Base-by-base conservation (phyloP, 2,888 invertebrate genomes). In the Spialia ferax region DNA sequence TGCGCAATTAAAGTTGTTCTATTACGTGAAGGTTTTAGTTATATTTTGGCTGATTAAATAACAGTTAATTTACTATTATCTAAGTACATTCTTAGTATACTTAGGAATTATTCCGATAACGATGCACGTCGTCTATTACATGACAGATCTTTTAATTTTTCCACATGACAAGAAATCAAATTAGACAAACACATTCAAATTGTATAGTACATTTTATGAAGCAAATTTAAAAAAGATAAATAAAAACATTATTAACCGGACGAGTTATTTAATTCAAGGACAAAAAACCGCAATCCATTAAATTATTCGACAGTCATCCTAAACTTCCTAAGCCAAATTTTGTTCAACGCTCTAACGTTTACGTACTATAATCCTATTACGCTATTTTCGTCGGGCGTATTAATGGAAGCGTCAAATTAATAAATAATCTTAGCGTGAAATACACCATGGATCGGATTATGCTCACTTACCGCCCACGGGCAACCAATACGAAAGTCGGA, bases 371-470 rank as follows among this genome's bases (percentile, higher is more conserved):
- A 64, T 64, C 57, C 56, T 22, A 48, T 64, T 64, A 50, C 11
- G 20, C 35, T 23, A 48, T 57, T 50, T 64, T 64, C 64, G 48
- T 48, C 57, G 8, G 13, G 22, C 23, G 26, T 35, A 15, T 57
- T 32, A 35, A 64, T 57, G 15, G 57, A 50, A 64, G 64, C 56
- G 45, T 64, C 35, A 55, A 42, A 42, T 57, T 64, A 48, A 45
- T 56, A 64, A 48, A 45, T 56, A 64, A 57, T 57, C 45, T 64
- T 7, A 48, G 56, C 64, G 57, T 64, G 50, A 64, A 64, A 57
- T 64, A 64, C 64, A 22, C 48, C 63, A 57, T 23, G 64, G 48
- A 57, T 64, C 48, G 57, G 64, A 56, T 64, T 64, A 50, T 35
- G 57, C 48, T 15, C 20, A 45, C 38, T 56, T 64, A 64, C 48